A percentile compares a stretch with the other conserved stretches of the same genome.
Evolutionary conservation across 2,113 vertebrate genomes (phyloP).

Genomic region (Zosterops japonicus): DNA sequence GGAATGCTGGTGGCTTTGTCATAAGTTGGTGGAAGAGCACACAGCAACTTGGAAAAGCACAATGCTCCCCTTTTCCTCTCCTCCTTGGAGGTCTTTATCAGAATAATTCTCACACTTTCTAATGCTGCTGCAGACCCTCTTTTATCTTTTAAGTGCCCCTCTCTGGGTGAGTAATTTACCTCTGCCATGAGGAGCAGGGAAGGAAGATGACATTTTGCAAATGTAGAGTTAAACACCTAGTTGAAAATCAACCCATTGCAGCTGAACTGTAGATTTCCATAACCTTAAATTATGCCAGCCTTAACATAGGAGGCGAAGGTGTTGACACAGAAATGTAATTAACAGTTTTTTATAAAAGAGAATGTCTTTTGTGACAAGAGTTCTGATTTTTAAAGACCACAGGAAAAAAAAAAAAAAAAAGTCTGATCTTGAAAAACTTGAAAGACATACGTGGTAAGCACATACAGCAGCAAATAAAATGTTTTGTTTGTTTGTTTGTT

Average conservation of each 20-base stretch:
- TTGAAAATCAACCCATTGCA: background rate
- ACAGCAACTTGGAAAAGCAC: background rate
- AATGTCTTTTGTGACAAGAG: background rate
- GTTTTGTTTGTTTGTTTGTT: background rate
- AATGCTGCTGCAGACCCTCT: background rate
- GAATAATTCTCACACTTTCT: background rate
- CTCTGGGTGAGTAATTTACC: background rate
- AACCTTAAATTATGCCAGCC: background rate
- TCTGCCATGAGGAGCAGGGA: background rate
- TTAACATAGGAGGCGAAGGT: background rate
- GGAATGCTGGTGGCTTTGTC: background rate
- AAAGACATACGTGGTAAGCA: background rate
- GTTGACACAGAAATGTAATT: background rate
- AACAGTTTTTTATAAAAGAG: background rate
- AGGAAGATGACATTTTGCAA: background rate
- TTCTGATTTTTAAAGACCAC: background rate
- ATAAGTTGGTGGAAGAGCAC: background rate
- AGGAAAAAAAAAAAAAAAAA: background rate
- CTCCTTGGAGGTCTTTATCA: accelerated
- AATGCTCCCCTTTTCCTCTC: background rate
- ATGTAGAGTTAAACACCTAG: background rate
- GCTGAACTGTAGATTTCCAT: background rate
- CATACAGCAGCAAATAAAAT: background rate
- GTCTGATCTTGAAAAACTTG: background rate
- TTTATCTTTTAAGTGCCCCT: background rate